Percentiles rank a stretch among this genome's conserved stretches.
Conservation (phyloP, 2,888 invertebrate genomes). For the Xestia rhomboidea region DNA sequence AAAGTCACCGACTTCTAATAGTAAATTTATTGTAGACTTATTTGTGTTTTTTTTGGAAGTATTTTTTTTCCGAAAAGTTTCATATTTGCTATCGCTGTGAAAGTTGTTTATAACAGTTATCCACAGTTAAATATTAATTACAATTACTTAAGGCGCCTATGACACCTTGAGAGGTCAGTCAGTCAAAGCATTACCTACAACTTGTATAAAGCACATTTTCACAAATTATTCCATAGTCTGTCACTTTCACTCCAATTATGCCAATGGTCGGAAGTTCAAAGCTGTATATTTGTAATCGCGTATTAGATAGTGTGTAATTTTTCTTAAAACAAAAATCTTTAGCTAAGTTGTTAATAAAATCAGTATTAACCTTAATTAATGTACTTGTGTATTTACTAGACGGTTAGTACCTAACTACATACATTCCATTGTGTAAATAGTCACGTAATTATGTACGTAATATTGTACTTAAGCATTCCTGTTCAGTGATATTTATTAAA, state of each 20-base stretch:
- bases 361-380: constrained; percentile 71
- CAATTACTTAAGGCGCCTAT: too few relatives aligned
- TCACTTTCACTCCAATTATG: too few relatives aligned
- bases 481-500: constrained; percentile 76
- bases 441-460: constrained; percentile 32
- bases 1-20: too few relatives aligned
- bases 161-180: neutral
- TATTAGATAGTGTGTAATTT: neutral
- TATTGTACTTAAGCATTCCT: constrained; percentile 71
- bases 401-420: constrained; percentile 29
- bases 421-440: constrained; percentile 70
- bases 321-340: constrained; percentile 34
- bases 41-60: too few relatives aligned
- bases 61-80: neutral
- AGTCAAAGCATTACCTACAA: neutral
- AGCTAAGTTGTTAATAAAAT: constrained; percentile 66
- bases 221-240: too few relatives aligned
- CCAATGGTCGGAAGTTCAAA: neutral
- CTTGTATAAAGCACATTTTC: neutral
- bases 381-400: constrained; percentile 46
- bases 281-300: constrained; percentile 31
- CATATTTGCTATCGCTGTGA: neutral
- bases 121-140: too few relatives aligned
- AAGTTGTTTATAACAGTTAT: neutral
- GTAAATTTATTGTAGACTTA: too few relatives aligned